Conservation (phyloP, 2,113 vertebrate genomes). For the Spheniscus mendiculus region DNA sequence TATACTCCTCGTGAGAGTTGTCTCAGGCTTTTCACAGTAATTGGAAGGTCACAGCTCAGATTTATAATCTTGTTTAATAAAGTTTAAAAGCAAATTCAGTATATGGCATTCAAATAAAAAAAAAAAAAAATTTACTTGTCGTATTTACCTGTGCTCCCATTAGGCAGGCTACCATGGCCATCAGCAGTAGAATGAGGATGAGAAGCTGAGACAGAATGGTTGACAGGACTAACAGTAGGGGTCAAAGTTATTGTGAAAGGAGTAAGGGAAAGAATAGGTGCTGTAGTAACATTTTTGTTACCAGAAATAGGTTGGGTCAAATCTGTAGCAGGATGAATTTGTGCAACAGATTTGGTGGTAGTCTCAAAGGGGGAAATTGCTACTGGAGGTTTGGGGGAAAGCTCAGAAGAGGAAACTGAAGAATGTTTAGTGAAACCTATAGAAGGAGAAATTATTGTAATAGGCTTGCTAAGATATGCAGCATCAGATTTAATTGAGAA, state of each 20-base stretch:
- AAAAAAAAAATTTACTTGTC: not conserved
- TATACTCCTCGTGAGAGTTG: not conserved
- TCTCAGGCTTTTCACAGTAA: not conserved
- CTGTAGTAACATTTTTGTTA: not conserved
- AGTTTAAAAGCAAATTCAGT: not conserved
- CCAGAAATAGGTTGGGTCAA: not conserved
- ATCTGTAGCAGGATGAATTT: not conserved
- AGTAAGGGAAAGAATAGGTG: conserved; percentile 33
- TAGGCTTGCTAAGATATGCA: not conserved
- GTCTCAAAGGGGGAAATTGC: not conserved
- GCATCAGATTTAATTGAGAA: not conserved
- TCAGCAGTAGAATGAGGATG: not conserved
- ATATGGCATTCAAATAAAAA: not conserved
- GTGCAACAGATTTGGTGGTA: not conserved
- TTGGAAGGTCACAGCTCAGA: not conserved
- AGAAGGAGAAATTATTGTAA: conserved; percentile 30
- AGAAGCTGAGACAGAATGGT: conserved; percentile 18
- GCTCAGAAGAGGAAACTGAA: conserved; percentile 10
- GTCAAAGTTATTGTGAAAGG: conserved; percentile 23
- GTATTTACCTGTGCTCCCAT: conserved; percentile 66
- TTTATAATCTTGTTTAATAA: not conserved
- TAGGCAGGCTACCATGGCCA: not conserved
- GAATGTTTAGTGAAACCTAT: conserved; percentile 1
- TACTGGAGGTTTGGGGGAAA: not conserved
- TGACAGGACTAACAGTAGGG: conserved; percentile 3